phyloP scores from a whole-genome alignment of 1,140 invertebrate genomes.

The Hyles euphorbiae region DNA sequence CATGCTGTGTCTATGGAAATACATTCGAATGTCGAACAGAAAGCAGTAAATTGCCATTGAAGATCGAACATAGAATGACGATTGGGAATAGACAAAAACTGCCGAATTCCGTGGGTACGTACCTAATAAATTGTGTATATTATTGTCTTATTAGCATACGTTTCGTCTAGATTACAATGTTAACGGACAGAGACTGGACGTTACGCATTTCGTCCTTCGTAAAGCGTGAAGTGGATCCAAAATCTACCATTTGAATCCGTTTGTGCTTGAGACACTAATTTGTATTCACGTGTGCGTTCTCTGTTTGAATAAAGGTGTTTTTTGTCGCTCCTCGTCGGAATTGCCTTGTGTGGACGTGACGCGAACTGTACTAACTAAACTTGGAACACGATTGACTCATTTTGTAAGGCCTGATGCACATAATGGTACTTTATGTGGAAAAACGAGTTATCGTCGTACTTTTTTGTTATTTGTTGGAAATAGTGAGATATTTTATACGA shows the following conservation, averaged over 20 bases:
- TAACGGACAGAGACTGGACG: conserved; percentile 23
- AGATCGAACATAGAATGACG: too few species aligned
- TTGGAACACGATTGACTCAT: too few species aligned
- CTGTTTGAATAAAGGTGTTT: conserved; percentile 59
- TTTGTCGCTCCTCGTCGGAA: conserved; percentile 57
- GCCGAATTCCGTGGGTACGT: too few species aligned
- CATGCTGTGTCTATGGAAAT: too few species aligned
- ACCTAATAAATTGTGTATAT: too few species aligned
- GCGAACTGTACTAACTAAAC: conserved; percentile 20
- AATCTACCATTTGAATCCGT: conserved; percentile 57
- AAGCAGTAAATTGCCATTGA: too few species aligned
- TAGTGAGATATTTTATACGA: too few species aligned
- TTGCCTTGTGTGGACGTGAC: conserved; percentile 58
- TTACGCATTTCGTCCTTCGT: conserved; percentile 60
- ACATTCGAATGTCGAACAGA: too few species aligned
- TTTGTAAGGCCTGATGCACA: background rate
- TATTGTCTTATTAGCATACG: too few species aligned
- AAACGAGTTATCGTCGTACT: too few species aligned
- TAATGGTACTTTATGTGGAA: background rate
- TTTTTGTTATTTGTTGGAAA: too few species aligned
- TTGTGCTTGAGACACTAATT: conserved; percentile 34
- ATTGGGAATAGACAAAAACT: too few species aligned
- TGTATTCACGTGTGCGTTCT: conserved; percentile 46
- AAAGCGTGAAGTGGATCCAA: conserved; percentile 42
- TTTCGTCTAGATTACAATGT: background rate